phyloP scores from a whole-genome alignment of 2,797 vertebrate species.

The Alfaro cultratus region DNA sequence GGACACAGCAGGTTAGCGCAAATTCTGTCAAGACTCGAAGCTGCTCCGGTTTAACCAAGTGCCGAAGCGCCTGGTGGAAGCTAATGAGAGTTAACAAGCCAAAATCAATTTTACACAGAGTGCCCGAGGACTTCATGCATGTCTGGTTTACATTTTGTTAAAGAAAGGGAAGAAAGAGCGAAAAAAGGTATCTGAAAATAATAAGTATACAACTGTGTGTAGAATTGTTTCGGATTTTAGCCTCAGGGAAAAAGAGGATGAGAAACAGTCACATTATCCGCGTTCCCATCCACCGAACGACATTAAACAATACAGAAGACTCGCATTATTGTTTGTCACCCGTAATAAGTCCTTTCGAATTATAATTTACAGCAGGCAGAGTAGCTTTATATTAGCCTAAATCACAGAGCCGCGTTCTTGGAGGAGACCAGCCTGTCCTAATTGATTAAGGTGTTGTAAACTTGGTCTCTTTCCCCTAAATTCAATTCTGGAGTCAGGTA shows the following conservation, averaged over 20 bases:
- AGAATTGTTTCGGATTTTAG: slow-evolving; percentile 2
- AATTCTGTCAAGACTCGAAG: slow-evolving; percentile 49
- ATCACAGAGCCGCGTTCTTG: slow-evolving; percentile 34
- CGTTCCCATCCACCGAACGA: slow-evolving; percentile 9
- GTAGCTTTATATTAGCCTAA: slow-evolving; percentile 29
- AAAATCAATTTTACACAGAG: slow-evolving; percentile 60
- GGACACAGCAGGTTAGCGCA: slow-evolving; percentile 35
- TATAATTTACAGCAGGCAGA: slow-evolving; percentile 12
- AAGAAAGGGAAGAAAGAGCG: slow-evolving; percentile 19
- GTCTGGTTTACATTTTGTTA: slow-evolving; percentile 26
- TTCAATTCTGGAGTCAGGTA: slow-evolving; percentile 43
- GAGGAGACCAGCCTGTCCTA: slow-evolving; percentile 1
- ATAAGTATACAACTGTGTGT: slow-evolving; percentile 15
- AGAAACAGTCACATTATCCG: slow-evolving; percentile 5
- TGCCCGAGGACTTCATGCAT: slow-evolving; percentile 41
- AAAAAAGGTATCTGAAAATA: slow-evolving; percentile 23
- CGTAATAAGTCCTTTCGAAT: slow-evolving; percentile 25
- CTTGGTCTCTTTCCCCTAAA: slow-evolving; percentile 42
- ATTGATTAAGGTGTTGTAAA: slow-evolving; percentile 29
- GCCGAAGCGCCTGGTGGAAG: slow-evolving; percentile 36
- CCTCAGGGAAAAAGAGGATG: background rate
- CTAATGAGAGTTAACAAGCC: slow-evolving; percentile 67
- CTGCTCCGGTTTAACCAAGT: slow-evolving; percentile 45
- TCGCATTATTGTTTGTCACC: slow-evolving; percentile 28
- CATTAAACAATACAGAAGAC: slow-evolving; percentile 14